Base-by-base conservation (phyloP, 2,113 vertebrate species). In the Labrus mixtus region DNA sequence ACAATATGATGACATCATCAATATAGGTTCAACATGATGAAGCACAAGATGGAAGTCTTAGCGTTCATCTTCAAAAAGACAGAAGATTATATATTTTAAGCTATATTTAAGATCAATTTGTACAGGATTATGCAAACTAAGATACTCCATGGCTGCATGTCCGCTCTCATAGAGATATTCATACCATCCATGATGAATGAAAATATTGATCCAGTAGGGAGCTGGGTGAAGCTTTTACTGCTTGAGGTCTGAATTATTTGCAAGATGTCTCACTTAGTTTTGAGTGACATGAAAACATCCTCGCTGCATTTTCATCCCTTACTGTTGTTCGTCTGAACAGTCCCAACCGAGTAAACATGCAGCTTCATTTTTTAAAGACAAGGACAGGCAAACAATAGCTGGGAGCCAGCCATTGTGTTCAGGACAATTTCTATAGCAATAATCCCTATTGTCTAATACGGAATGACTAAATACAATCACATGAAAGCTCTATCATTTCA, bases 401-500 rank as follows among this genome's bases (percentile, higher is more conserved):
- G 36, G 25, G 65, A 73, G 20, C 10, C 39, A 4, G 29, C 48
- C 43, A 73, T 67, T 77, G 41, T 67, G 43, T 51, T 72, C 78
- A 74, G 41, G 67, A 48, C 25, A 43, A 37, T 16, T 22, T 73
- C 77, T 74, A 56, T 23, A 61, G 59, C 77, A 75, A 46, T 64
- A 66, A 73, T 73, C 71, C 58, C 58, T 10, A 81, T 75, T 83
- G 79, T 85, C 57, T 73, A 19, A 56, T 20, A 60, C 62, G n/a
- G 25, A 82, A 46, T 66, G 73, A 68, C 65, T 84, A 58, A 82
- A 84, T 76, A 82, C 3, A 37, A 76, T 70, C 20, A 68, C 71
- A 81, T 73, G 69, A 84, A 81, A 81, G 73, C 78, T 17, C 61
- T 75, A 82, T 89, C 68, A 15, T 70, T 79, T 84, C 75, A 90